A percentile compares a stretch with the other conserved stretches of the same genome.
phyloP scores from a whole-genome alignment of 2,888 invertebrate genomes.

The Eilema depressum region DNA sequence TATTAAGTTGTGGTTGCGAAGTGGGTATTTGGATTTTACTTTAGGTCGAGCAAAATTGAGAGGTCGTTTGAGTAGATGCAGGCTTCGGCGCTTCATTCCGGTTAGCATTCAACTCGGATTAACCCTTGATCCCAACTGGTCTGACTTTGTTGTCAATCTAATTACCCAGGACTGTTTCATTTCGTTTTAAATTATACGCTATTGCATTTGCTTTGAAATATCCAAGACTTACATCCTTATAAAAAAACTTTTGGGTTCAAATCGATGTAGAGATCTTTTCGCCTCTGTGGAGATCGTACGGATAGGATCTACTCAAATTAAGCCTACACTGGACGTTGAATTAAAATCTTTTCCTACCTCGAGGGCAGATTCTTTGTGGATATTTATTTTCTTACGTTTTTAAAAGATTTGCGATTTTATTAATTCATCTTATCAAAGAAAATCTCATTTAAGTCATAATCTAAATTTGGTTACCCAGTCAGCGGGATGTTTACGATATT shows the following conservation, averaged over 20 bases:
- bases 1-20: slow-evolving; percentile 60
- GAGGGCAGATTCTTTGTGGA: slow-evolving; percentile 37
- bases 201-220: slow-evolving; percentile 37
- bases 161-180: slow-evolving; percentile 47
- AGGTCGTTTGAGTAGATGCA: slow-evolving; percentile 43
- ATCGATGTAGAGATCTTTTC: slow-evolving; percentile 41
- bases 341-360: slow-evolving; percentile 47
- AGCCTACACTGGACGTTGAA: slow-evolving; percentile 43
- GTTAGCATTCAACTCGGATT: slow-evolving; percentile 59
- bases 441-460: slow-evolving; percentile 66
- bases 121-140: slow-evolving; percentile 59
- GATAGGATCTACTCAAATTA: slow-evolving; percentile 51
- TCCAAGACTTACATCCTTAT: slow-evolving; percentile 20
- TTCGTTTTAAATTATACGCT: slow-evolving; percentile 33
- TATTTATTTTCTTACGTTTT: slow-evolving; percentile 40
- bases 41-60: slow-evolving; percentile 61
- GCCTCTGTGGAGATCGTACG: slow-evolving; percentile 38
- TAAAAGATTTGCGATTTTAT: slow-evolving; percentile 45
- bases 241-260: slow-evolving; percentile 36
- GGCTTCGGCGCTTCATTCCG: slow-evolving; percentile 56
- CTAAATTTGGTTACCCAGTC: slow-evolving; percentile 62
- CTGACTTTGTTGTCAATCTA: slow-evolving; percentile 58
- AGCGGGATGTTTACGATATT: slow-evolving; percentile 66
- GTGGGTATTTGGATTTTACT: slow-evolving; percentile 61
- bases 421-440: slow-evolving; percentile 51